Percentiles rank a stretch among this genome's conserved stretches.
Conservation (phyloP, 2,113 vertebrate species). For the Hemibagrus wyckioides region DNA sequence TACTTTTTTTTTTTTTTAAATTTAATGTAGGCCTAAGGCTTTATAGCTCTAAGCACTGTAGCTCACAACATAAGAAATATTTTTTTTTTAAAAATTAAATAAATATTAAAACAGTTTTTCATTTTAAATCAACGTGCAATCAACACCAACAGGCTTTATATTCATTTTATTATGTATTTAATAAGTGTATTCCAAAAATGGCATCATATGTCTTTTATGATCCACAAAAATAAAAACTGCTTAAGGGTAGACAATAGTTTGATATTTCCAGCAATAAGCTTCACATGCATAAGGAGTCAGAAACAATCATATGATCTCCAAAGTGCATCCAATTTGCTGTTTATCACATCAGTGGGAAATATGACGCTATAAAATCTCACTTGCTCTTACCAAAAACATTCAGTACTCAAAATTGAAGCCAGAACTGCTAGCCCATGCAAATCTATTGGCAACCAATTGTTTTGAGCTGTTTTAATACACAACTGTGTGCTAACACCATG, state of each 20-base stretch:
- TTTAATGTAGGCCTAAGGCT: background rate
- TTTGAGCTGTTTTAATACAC: background rate
- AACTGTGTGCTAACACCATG: background rate
- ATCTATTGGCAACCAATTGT: slow-evolving; percentile 3
- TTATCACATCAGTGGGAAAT: slow-evolving; percentile 14
- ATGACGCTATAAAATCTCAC: slow-evolving; percentile 10
- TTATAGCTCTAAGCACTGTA: background rate
- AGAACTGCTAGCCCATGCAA: slow-evolving; percentile 16
- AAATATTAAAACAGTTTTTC: background rate
- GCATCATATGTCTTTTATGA: background rate
- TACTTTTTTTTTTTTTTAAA: background rate
- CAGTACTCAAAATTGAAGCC: background rate
- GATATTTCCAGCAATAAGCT: background rate
- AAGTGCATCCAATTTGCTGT: slow-evolving; percentile 8
- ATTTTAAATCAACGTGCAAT: background rate
- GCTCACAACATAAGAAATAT: background rate
- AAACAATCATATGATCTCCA: background rate
- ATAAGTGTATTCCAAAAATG: slow-evolving; percentile 36
- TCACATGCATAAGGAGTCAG: slow-evolving; percentile 32
- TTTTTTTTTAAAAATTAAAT: too few relatives aligned
- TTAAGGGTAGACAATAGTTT: background rate
- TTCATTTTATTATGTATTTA: slow-evolving; percentile 35
- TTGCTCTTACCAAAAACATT: slow-evolving; percentile 24
- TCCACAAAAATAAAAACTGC: slow-evolving; percentile 10
- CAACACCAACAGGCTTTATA: background rate